Evolutionary conservation across 2,888 invertebrate genomes (phyloP).

Genomic region (Drosophila maculinotata): DNA sequence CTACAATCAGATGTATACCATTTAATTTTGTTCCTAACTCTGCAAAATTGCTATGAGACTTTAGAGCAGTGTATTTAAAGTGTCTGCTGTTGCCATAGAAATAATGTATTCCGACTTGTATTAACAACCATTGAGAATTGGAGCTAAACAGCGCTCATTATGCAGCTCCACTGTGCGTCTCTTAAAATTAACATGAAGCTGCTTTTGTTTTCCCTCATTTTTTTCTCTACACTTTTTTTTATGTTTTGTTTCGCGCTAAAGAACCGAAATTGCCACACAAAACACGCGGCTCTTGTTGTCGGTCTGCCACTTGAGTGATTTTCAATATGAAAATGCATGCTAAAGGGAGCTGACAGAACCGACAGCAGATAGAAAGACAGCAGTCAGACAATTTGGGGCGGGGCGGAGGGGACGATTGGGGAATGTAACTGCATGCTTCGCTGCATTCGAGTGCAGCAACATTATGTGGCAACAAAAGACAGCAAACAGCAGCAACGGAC

Average conservation of each 20-base stretch:
- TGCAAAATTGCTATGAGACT: background rate
- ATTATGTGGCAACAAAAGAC: constrained; percentile 65
- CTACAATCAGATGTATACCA: no score
- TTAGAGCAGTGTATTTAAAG: constrained; percentile 8
- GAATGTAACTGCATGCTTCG: constrained; percentile 60
- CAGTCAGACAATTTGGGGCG: constrained; percentile 16
- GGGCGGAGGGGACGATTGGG: constrained; percentile 35
- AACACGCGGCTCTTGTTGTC: constrained; percentile 42
- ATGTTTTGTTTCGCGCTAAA: constrained; percentile 37
- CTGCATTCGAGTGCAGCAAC: constrained; percentile 53
- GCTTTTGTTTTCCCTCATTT: constrained; percentile 28
- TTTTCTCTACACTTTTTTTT: constrained; percentile 1
- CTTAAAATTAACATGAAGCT: constrained; percentile 70
- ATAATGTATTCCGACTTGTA: constrained; percentile 57
- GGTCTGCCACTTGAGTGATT: constrained; percentile 78
- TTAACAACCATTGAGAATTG: constrained; percentile 63
- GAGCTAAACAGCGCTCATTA: constrained; percentile 68
- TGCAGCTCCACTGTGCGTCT: constrained; percentile 50
- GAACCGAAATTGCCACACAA: constrained; percentile 63
- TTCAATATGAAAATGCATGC: constrained; percentile 77
- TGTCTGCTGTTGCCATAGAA: constrained; percentile 34
- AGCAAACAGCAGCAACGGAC: constrained; percentile 50
- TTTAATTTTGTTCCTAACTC: no score
- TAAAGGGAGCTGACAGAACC: constrained; percentile 58
- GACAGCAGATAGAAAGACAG: constrained; percentile 23